Conservation (phyloP, 2,113 vertebrate genomes). For the Rhabdomys dilectus region DNA sequence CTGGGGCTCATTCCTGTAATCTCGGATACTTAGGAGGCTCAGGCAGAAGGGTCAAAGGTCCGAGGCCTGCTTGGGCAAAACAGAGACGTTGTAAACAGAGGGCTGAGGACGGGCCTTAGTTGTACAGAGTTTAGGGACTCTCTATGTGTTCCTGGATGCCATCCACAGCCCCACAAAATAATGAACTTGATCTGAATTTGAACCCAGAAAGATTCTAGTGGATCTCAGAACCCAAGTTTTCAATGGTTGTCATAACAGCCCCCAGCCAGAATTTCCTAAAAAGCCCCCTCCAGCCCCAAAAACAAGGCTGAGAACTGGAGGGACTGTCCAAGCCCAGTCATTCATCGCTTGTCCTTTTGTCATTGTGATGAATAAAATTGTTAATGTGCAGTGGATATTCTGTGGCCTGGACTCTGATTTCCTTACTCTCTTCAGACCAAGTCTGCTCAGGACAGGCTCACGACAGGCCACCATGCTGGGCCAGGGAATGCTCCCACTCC, state of each 20-base stretch:
- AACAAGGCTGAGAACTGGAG: not conserved
- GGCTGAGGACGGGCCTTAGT: too few relatives aligned
- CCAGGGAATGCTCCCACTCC: not conserved
- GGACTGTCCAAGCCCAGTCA: not conserved
- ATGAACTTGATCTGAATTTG: not conserved
- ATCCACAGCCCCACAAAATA: not conserved
- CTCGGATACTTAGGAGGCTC: not conserved
- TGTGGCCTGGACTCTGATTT: conserved; percentile 31
- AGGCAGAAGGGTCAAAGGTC: not conserved
- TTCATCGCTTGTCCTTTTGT: not conserved
- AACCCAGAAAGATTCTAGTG: not conserved
- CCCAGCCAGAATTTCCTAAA: not conserved
- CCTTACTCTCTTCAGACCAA: conserved; percentile 43
- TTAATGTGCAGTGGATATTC: not conserved
- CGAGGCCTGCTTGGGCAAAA: not conserved
- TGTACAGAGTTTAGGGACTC: not conserved
- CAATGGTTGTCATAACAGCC: not conserved
- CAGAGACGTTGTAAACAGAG: not conserved
- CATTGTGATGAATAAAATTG: not conserved
- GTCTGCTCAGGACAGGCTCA: not conserved
- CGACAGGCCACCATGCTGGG: not conserved
- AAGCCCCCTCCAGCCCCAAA: not conserved
- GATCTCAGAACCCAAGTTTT: not conserved
- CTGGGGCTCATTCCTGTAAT: not conserved
- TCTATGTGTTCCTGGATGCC: not conserved